Base-by-base conservation (phyloP, 1,140 invertebrate species). In the Acyrthosiphon pisum region DNA sequence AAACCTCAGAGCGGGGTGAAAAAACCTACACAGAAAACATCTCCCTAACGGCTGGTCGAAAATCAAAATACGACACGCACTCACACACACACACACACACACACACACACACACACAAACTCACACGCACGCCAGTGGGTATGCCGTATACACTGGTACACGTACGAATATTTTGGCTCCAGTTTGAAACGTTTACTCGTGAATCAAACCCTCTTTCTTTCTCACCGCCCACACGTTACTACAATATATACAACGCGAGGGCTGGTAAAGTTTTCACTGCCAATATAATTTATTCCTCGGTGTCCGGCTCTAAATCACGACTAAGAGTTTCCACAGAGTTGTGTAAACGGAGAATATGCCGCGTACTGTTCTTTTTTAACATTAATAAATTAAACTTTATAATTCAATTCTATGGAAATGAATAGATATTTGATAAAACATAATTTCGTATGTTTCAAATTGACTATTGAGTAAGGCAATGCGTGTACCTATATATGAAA, bases 251-350 rank as follows among this genome's bases (percentile, higher is more conserved):
- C 76, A 83, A 26, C 41, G 11, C n/a, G 1, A 91, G 44, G 60
- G 41, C 35, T 46, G 76, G 46, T 46, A 92, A 92, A 92, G 91
- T 92, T 92, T 92, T 48, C 91, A 81, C 30, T 92, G 76, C 76
- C 91, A 81, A 92, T 92, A 92, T 92, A 83, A 92, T 92, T 92
- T 92, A 92, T 92, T 81, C 91, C 46, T 81, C 14, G 35, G 18
- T 48, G 76, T 83, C 60, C 44, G 60, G 44, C 91, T 50, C 84
- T 92, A 92, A 92, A 92, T 92, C 91, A 92, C 91, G 46, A 30
- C 68, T 92, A 92, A 92, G 46, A 84, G 91, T 50, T 84, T 48
- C 76, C 46, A 48, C 68, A 20, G 37, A 92, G 11, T 84, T 89
- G 37, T 89, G 88, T 89, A 46, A 37, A 83, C 76, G 91, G 1